Evolutionary conservation across 1,140 invertebrate species (phyloP), one percentile per base, ranked within the genome.

Genomic region (Oncopeltus fasciatus): DNA sequence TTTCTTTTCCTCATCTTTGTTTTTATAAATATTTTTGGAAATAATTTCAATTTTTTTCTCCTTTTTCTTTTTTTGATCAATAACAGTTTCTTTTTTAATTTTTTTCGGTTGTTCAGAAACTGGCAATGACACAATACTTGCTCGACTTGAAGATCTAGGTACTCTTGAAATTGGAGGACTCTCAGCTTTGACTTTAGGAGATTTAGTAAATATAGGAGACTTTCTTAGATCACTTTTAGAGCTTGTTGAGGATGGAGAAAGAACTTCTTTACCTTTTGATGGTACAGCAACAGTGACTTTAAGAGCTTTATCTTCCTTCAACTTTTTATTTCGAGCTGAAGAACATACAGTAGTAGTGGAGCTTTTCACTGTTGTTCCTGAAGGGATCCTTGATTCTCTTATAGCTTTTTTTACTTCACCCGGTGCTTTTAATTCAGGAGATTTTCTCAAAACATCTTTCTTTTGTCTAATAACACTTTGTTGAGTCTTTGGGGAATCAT

Each of bases 381-480:
- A 68, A 53, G 49, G 49, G 1, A 14, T 66, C 59, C 68, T 70
- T 21, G 72, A 71, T 51, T 72, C 77, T 21, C 75, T 77, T 24
- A 82, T 68, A 1, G 75, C 77, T 68, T 80, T 81, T 60, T 77
- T 78, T 1, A 81, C 78, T 67, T 84, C 80, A 33, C 74, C 74
- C 0, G 80, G 77, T 1, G 80, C 80, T 29, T 80, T 73, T 1
- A 85, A 68, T 47, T 80, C 79, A 0, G 78, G 74, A 2, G 75
- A 77, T 65, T 73, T 75, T 26, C 71, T 71, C 5, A 78, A 67
- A 20, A 62, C 5, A 56, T 63, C 61, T 63, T 26, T 56, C 61
- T 20, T 62, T 14, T n/a, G 28, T 16, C 29, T 57, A 12, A 57
- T 29, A 28, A n/a, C 21, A 57, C 56, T 28, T 9, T 57, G 33